Evolutionary conservation across 2,113 vertebrate genomes (phyloP), one percentile per base, ranked within the genome.

Genomic region (Planiliza haematocheilus): DNA sequence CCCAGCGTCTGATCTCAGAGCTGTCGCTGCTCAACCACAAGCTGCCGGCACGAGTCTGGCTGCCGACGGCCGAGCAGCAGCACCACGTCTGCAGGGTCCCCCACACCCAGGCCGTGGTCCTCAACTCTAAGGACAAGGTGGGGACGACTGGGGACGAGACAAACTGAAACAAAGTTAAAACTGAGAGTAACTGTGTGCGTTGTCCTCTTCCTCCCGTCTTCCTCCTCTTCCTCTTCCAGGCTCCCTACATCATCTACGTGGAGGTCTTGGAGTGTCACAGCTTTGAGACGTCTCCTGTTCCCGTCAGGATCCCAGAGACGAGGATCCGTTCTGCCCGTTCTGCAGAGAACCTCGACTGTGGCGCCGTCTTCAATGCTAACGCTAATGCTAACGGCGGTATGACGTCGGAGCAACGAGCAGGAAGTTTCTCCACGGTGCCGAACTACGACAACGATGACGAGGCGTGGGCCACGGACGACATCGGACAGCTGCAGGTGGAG

Each of bases 381-480:
- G 39, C 55, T 1, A 51, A 38, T 17, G 20, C 17, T 4, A 46
- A 24, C 48, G 18, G 68, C 4, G 34, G 17, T 0, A 94, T 96
- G 82, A 94, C 93, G 0, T 93, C 94, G 0, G 97, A 97, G 76
- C 97, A 96, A 77, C 43, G 97, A 0, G 91, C 96, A 0, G 91
- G 94, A 84, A 96, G 95, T 84, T 97, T 98, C 91, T 95, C 93
- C 88, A 96, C 95, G 0, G 97, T 97, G 13, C 96, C 94, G 59
- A 98, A 97, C 91, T 98, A 96, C 2, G 97, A 99, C 93, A 97
- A 98, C 0, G 97, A 99, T 1, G 97, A 98, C 0, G 97, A 99
- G 76, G 97, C 97, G 16, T 99, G 97, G 97, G 95, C 97, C 0
- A 96, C 97, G 38, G 97, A 99, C 0, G 97, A 99, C 66, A 97